Evolutionary conservation across 2,888 invertebrate species (phyloP).

Genomic region (Hirtodrosophila cameraria): DNA sequence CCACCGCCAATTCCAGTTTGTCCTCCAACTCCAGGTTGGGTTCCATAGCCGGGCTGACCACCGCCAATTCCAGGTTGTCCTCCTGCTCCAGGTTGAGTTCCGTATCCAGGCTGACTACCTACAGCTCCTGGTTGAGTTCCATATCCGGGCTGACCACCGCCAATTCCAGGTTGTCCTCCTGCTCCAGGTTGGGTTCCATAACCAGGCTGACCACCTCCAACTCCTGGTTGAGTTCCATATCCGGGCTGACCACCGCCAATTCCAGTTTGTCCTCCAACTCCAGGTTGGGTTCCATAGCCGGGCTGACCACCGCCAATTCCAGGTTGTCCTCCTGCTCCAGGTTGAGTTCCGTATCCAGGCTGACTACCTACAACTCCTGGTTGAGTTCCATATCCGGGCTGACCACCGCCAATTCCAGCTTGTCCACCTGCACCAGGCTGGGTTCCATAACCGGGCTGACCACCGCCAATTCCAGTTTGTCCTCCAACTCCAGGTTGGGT

Average conservation of each 20-base stretch:
- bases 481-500: conserved; percentile 16
- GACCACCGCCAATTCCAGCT: conserved; percentile 12
- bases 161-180: conserved; percentile 17
- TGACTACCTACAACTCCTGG: conserved; percentile 2
- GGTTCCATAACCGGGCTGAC: not conserved
- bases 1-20: conserved; percentile 10
- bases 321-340: conserved; percentile 3
- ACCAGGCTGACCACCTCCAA: conserved; percentile 20
- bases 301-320: not conserved
- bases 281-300: conserved; percentile 8
- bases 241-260: conserved; percentile 7
- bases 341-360: conserved; percentile 18
- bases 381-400: not conserved
- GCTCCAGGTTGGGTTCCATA: conserved; percentile 7
- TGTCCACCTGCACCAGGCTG: conserved; percentile 11
- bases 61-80: not conserved
- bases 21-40: conserved; percentile 12
- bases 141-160: conserved; percentile 16
- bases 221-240: conserved; percentile 19
- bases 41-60: conserved; percentile 17
- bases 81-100: conserved; percentile 1
- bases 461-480: not conserved
- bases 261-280: conserved; percentile 1
- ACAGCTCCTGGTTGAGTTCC: conserved; percentile 3
- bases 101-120: not conserved